These are phyloP conservation scores for Fragum whitleyi DNA, from an alignment of 2,888 invertebrate genomes.

Conservation along the genomic window DNA sequence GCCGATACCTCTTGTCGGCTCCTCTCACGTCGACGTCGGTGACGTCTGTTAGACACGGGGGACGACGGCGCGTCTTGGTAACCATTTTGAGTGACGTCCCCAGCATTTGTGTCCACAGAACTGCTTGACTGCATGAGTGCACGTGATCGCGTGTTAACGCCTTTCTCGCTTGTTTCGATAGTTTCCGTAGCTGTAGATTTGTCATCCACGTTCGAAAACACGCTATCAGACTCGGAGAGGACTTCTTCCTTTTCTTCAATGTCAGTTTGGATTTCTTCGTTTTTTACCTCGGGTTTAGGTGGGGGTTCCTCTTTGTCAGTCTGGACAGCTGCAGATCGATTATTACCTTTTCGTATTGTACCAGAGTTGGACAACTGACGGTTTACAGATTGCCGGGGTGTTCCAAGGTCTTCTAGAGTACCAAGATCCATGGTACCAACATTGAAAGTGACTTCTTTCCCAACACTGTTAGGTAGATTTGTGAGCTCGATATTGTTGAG, in stretches of 20 bases:
- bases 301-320: slow-evolving; percentile 68
- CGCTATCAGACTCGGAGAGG: slow-evolving; percentile 58
- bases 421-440: slow-evolving; percentile 83
- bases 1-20: slow-evolving; percentile 76
- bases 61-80: slow-evolving; percentile 61
- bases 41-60: slow-evolving; percentile 55
- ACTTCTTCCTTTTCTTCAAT: slow-evolving; percentile 47
- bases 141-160: slow-evolving; percentile 80
- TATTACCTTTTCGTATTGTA: slow-evolving; percentile 58
- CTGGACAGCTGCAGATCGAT: slow-evolving; percentile 60
- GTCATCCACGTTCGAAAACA: slow-evolving; percentile 67
- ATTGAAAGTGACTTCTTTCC: slow-evolving; percentile 80
- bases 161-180: slow-evolving; percentile 80
- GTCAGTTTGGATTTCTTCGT: slow-evolving; percentile 71
- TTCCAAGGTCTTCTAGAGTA: slow-evolving; percentile 81
- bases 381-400: slow-evolving; percentile 72
- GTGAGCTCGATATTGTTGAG: slow-evolving; percentile 81
- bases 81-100: slow-evolving; percentile 62
- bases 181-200: slow-evolving; percentile 76
- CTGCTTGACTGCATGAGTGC: slow-evolving; percentile 68
- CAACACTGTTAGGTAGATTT: slow-evolving; percentile 80
- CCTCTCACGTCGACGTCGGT: slow-evolving; percentile 75
- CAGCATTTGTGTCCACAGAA: slow-evolving; percentile 52
- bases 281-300: slow-evolving; percentile 59
- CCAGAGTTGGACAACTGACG: slow-evolving; percentile 59